Conservation (phyloP, 2,888 invertebrate species). For the Volucella inanis region DNA sequence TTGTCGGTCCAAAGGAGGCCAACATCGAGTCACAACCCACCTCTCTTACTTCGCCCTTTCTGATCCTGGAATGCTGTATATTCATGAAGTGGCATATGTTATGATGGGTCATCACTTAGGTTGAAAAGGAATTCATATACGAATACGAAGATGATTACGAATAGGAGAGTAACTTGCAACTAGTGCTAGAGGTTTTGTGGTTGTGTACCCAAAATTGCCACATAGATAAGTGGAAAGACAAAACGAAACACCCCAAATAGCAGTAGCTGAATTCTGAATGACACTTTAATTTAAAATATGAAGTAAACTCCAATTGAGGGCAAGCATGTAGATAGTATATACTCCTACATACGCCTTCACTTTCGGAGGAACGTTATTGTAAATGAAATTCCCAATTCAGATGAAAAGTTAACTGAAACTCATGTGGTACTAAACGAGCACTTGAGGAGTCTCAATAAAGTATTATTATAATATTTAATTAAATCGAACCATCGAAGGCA, state of each 20-base stretch:
- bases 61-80: constrained; percentile 16
- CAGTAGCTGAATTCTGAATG: constrained; percentile 42
- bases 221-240: background rate
- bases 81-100: constrained; percentile 69
- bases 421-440: too few species aligned
- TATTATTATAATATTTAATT: too few species aligned
- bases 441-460: too few species aligned
- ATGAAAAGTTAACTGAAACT: background rate
- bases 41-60: background rate
- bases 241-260: background rate
- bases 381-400: background rate
- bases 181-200: constrained; percentile 35
- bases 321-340: constrained; percentile 14
- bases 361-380: background rate
- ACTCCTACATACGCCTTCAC: background rate
- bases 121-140: constrained; percentile 27
- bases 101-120: constrained; percentile 72
- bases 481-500: too few species aligned
- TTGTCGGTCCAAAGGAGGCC: constrained; percentile 8
- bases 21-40: background rate
- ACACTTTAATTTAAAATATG: constrained; percentile 54
- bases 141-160: too few species aligned
- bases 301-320: constrained; percentile 47
- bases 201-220: constrained; percentile 15
- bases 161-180: too few species aligned